A percentile compares a stretch with the other conserved stretches of the same genome.
These are phyloP conservation scores for Chrysodeixis includens DNA, from an alignment of 2,888 invertebrate species.

Conservation along the genomic window DNA sequence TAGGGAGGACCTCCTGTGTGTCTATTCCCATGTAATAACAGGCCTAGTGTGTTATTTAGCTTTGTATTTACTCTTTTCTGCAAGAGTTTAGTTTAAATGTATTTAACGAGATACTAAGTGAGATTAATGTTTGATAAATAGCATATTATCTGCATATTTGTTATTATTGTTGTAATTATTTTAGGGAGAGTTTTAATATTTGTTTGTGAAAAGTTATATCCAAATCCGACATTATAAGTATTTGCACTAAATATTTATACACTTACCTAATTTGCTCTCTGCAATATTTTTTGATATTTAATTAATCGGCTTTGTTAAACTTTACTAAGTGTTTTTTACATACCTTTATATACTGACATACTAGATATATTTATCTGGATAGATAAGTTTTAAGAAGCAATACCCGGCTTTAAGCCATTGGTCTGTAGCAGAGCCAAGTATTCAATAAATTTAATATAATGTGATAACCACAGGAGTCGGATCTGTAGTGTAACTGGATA, in stretches of 20 bases:
- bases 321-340: constrained; percentile 40
- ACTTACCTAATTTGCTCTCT: constrained; percentile 65
- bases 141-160: constrained; percentile 81
- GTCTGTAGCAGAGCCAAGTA: constrained; percentile 77
- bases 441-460: constrained; percentile 71
- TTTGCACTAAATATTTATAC: constrained; percentile 66
- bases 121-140: constrained; percentile 85
- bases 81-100: constrained; percentile 77
- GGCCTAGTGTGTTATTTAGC: constrained; percentile 76
- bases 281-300: constrained; percentile 62
- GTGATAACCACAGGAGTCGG: constrained; percentile 81
- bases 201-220: constrained; percentile 81
- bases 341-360: constrained; percentile 44
- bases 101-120: constrained; percentile 85
- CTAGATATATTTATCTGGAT: constrained; percentile 29
- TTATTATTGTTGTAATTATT: constrained; percentile 87
- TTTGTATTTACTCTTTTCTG: constrained; percentile 70
- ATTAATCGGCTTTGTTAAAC: constrained; percentile 55
- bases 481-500: constrained; percentile 81
- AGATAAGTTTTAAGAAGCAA: constrained; percentile 41
- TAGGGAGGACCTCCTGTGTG: constrained; percentile 42
- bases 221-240: constrained; percentile 76
- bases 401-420: constrained; percentile 66
- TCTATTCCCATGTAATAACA: constrained; percentile 59
- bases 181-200: constrained; percentile 87